A percentile compares a stretch with the other conserved stretches of the same genome.
Evolutionary conservation across 2,113 vertebrate species (phyloP).

Genomic region (Prinia subflava): DNA sequence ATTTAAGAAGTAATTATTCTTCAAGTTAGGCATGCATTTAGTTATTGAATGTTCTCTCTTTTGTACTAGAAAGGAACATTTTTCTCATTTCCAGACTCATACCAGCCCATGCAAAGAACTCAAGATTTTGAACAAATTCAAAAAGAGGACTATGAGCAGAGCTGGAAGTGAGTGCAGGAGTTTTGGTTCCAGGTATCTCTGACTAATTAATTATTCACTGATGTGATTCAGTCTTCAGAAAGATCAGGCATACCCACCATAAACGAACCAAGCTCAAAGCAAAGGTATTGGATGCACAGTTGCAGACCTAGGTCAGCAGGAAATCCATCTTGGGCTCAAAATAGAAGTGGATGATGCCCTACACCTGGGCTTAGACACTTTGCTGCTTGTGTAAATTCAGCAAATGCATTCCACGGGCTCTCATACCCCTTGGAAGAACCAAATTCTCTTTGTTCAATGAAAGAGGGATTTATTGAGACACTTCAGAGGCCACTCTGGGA

Average conservation of each 20-base stretch:
- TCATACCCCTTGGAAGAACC: not conserved
- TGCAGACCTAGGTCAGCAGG: not conserved
- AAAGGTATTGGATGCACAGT: rapidly evolving
- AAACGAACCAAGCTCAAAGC: not conserved
- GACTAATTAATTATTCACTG: not conserved
- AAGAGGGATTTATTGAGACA: not conserved
- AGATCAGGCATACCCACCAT: rapidly evolving
- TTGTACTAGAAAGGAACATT: not conserved
- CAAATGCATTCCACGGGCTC: not conserved
- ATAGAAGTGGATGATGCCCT: not conserved
- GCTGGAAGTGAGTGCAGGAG: not conserved
- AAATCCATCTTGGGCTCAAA: rapidly evolving
- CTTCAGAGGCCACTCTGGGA: not conserved
- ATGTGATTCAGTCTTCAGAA: not conserved
- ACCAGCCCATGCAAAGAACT: not conserved
- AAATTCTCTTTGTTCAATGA: not conserved
- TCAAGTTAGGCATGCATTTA: rapidly evolving
- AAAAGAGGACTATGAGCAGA: not conserved
- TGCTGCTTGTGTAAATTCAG: not conserved
- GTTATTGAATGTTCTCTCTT: not conserved
- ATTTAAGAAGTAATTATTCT: rapidly evolving
- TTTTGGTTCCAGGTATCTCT: not conserved
- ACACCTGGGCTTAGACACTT: not conserved
- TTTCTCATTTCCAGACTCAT: not conserved
- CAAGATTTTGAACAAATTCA: not conserved